Conservation (phyloP, 2,113 vertebrate genomes). For the Ahaetulla prasina region DNA sequence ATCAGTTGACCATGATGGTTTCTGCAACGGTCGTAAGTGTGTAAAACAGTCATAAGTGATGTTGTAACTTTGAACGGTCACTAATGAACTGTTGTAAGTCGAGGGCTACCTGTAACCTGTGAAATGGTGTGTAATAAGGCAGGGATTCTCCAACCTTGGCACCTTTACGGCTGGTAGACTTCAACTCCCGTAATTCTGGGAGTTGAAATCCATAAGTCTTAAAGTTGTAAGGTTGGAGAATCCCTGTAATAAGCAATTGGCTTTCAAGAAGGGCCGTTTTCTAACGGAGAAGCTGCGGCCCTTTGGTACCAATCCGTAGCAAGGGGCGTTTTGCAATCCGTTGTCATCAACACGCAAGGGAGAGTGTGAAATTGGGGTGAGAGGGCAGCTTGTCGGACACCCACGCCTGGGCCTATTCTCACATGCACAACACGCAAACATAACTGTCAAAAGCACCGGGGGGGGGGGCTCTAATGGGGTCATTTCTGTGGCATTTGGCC, state of each 20-base stretch:
- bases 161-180: too few relatives aligned
- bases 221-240: too few relatives aligned
- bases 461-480: background rate
- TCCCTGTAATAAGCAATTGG: background rate
- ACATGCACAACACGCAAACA: background rate
- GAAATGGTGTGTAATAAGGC: background rate
- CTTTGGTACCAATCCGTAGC: background rate
- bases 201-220: too few relatives aligned
- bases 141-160: too few relatives aligned
- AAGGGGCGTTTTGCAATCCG: background rate
- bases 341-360: background rate
- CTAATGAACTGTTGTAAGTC: too few relatives aligned
- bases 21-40: too few relatives aligned
- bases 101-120: too few relatives aligned
- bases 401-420: background rate
- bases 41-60: too few relatives aligned
- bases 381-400: background rate
- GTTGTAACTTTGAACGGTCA: too few relatives aligned
- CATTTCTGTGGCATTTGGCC: background rate
- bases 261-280: too few relatives aligned
- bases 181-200: too few relatives aligned
- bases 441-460: background rate
- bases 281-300: background rate
- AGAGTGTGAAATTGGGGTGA: background rate
- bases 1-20: accelerated